Conservation (phyloP, 2,113 vertebrate genomes). For the Spea bombifrons region DNA sequence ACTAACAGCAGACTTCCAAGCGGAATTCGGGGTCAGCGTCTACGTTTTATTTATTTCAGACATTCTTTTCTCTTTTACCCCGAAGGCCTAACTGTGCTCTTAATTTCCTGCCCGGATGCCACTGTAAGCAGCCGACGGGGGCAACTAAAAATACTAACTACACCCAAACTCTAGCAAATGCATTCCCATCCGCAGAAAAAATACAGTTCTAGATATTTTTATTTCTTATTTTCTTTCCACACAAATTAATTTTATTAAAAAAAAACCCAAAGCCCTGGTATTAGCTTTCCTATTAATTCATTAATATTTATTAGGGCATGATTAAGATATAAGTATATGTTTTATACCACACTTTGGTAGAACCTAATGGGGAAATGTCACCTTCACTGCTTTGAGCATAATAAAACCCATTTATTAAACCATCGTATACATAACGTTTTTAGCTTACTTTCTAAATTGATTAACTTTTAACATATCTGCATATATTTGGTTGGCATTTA, state of each 20-base stretch:
- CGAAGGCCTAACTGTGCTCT: slow-evolving; percentile 18
- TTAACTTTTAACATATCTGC: background rate
- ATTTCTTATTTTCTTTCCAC: background rate
- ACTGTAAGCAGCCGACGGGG: background rate
- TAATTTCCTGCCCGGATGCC: slow-evolving; percentile 21
- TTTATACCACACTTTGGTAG: too few species aligned
- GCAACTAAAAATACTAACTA: too few species aligned
- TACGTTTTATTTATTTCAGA: background rate
- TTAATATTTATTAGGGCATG: too few species aligned
- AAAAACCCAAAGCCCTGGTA: background rate
- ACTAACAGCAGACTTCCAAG: background rate
- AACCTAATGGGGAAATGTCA: too few species aligned
- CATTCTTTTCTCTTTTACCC: slow-evolving; percentile 5
- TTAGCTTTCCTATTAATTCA: background rate
- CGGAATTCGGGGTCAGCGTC: background rate
- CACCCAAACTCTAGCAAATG: too few species aligned
- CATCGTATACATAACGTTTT: background rate
- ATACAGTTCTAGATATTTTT: background rate
- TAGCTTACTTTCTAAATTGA: background rate
- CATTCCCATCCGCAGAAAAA: background rate
- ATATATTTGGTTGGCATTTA: background rate
- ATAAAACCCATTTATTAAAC: background rate
- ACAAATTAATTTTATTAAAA: background rate
- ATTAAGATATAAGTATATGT: too few species aligned
- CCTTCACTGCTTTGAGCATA: too few species aligned